Conservation (phyloP, 2,113 vertebrate genomes). For the Ptilorrhoa leucosticta region DNA sequence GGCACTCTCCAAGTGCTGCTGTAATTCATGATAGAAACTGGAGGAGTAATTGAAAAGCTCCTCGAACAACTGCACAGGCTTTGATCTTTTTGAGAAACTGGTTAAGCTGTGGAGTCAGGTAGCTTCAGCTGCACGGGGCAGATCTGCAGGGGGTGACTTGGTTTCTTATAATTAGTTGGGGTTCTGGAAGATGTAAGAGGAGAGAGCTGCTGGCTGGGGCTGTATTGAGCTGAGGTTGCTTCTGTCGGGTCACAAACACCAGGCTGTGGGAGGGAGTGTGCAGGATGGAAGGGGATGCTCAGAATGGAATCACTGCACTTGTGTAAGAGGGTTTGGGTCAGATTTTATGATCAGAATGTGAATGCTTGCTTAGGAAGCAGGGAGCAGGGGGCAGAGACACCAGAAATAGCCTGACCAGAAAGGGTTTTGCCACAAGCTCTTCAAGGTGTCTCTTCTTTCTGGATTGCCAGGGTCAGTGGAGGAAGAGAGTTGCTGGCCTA, state of each 20-base stretch:
- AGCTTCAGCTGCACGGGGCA: neutral
- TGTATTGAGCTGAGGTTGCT: neutral
- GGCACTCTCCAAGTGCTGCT: neutral
- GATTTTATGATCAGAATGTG: neutral
- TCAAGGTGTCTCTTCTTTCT: neutral
- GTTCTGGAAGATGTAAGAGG: neutral
- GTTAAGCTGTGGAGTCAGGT: neutral
- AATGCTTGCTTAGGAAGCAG: neutral
- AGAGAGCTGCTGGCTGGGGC: neutral
- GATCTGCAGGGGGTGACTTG: neutral
- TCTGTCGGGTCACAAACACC: fast-evolving
- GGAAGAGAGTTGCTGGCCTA: neutral
- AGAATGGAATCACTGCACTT: neutral
- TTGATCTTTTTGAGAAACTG: slow-evolving; percentile 5
- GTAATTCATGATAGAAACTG: slow-evolving; percentile 8
- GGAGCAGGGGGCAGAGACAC: neutral
- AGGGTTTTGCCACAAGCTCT: neutral
- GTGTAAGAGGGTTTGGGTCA: neutral
- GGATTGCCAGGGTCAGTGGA: neutral
- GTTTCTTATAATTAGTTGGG: neutral
- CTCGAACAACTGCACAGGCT: neutral
- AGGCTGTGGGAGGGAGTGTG: neutral
- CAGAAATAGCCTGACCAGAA: neutral
- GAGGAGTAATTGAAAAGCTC: slow-evolving; percentile 18
- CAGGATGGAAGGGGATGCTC: neutral